Evolutionary conservation across 1,140 invertebrate genomes (phyloP).

Genomic region (Heliconius eleuchia): DNA sequence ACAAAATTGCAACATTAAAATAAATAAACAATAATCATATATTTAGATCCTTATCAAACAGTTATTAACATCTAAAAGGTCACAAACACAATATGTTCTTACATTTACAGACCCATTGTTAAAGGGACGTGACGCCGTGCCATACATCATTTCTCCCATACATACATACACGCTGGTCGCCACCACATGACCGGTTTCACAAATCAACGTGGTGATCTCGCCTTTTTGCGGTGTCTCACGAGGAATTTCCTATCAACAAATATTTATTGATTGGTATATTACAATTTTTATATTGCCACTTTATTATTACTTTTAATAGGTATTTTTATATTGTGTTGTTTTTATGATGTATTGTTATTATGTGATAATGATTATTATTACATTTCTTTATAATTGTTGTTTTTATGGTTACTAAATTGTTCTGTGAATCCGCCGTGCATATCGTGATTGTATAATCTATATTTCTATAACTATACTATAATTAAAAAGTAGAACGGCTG

Average conservation of each 20-base stretch:
- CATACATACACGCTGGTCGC: not conserved
- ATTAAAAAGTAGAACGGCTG: not conserved
- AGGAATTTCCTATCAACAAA: slow-evolving; percentile 8
- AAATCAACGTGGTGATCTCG: slow-evolving; percentile 8
- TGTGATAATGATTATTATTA: slow-evolving; percentile 1
- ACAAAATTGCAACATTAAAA: not conserved
- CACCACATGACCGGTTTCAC: slow-evolving; percentile 25
- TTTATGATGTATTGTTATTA: not conserved
- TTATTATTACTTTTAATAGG: not conserved
- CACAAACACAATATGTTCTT: not conserved
- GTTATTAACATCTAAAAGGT: not conserved
- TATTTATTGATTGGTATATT: slow-evolving; percentile 14
- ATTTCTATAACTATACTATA: not conserved
- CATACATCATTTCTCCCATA: not conserved
- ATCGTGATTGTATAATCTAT: no score
- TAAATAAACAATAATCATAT: not conserved
- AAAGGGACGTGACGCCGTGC: not conserved
- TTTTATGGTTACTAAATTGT: not conserved
- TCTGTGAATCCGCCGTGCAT: not conserved
- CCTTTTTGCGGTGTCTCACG: not conserved
- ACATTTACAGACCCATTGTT: not conserved
- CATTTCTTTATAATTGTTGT: slow-evolving; percentile 8
- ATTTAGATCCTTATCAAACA: slow-evolving; percentile 1
- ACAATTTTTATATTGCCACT: slow-evolving; percentile 8
- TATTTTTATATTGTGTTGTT: not conserved